Evolutionary conservation across 2,888 invertebrate genomes (phyloP), one percentile per base, ranked within the genome.

Genomic region (Nephrocerus scutellatus): DNA sequence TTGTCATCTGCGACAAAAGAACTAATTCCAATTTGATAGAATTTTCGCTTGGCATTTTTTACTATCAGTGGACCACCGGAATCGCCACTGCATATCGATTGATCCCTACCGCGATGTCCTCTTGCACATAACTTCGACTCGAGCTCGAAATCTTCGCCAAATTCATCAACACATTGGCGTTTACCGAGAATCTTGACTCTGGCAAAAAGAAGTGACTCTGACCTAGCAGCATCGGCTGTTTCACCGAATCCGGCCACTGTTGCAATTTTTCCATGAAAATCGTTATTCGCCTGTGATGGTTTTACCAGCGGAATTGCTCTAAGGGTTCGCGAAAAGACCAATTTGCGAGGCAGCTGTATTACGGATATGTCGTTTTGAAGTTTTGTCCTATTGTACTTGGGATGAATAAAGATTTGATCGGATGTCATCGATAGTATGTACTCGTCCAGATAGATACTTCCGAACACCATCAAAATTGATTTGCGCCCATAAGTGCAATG

Each of bases 11-110:
- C 59, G 3, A 62, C 65, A 55, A 63, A 67, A 6, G 66, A 65
- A 44, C 60, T 65, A 10, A 67, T 59, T 4, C 66, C 66, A 16
- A 67, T 59, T 41, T 66, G 67, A 10, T 55, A 39, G 39, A 39
- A 56, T 1, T 22, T 31, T 0, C 50, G 54, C 30, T 30, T 47
- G 4, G 47, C 30, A 21, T 50, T 42, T 4, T 47, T 41, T 1
- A 33, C 26, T 12, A 62, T 50, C 10, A 66, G 34, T 0, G 67
- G 57, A 5, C 66, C 66, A 29, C 67, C 66, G 0, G 65, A 66
- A 40, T 66, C 66, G 0, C 66, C 67, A 25, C 54, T 60, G 37
- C 67, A 66, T 3, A 59, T 58, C 32, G 63, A 64, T 53, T 63
- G 57, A 21, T 57, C 56, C 10, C 41, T 53, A 9, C 51, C 52